phyloP scores from a whole-genome alignment of 2,113 vertebrate genomes.

The Syrrhaptes paradoxus region DNA sequence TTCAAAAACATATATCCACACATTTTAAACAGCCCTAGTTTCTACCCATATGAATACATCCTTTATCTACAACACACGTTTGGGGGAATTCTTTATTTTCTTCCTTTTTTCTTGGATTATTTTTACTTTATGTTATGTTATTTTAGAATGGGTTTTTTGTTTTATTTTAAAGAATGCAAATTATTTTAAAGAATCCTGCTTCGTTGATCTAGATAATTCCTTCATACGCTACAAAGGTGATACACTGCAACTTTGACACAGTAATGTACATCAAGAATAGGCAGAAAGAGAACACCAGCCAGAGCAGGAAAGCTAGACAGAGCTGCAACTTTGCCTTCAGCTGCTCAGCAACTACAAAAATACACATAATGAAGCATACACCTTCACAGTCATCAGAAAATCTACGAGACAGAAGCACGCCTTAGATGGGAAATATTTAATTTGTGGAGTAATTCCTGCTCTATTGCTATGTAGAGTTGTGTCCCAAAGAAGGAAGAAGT shows the following conservation, averaged over 20 bases:
- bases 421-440: neutral
- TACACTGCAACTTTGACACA: neutral
- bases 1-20: neutral
- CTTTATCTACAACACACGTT: neutral
- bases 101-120: neutral
- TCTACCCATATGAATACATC: neutral
- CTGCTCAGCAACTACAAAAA: neutral
- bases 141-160: neutral
- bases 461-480: neutral
- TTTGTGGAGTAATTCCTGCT: neutral
- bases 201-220: neutral
- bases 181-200: neutral
- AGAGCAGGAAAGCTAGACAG: neutral
- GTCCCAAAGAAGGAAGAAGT: neutral
- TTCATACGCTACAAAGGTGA: neutral
- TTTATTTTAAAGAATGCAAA: neutral
- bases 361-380: neutral
- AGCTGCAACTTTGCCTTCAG: neutral
- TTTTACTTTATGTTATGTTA: neutral
- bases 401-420: neutral
- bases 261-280: neutral
- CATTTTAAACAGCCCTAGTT: neutral
- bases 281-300: neutral
- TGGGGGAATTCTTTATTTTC: neutral
- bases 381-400: neutral